A percentile compares a stretch with the other conserved stretches of the same genome.
These are phyloP conservation scores for Coptodon bakossiorum DNA, from an alignment of 2,113 vertebrate species.

Conservation along the genomic window DNA sequence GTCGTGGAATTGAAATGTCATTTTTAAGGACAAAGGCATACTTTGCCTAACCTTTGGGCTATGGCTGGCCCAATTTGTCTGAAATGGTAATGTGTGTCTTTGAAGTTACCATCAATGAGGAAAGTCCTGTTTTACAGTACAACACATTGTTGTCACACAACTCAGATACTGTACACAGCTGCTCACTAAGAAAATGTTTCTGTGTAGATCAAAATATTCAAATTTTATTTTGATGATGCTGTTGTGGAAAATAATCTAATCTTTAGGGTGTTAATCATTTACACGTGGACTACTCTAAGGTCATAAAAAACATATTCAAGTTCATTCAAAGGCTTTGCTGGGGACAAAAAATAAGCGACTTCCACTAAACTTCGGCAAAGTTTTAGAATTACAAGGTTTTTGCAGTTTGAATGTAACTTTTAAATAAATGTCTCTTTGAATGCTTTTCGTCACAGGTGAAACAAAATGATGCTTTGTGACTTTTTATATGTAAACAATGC, in stretches of 20 bases:
- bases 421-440: neutral
- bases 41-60: constrained; percentile 23
- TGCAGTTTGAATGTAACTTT: neutral
- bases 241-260: constrained; percentile 7
- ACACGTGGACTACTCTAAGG: neutral
- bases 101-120: neutral
- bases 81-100: constrained; percentile 21
- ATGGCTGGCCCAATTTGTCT: constrained; percentile 11
- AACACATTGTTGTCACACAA: neutral
- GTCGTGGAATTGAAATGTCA: neutral
- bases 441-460: neutral
- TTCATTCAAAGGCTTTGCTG: neutral
- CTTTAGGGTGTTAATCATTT: neutral
- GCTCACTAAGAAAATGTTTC: neutral
- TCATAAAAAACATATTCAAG: neutral
- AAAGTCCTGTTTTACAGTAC: neutral
- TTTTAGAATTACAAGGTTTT: neutral
- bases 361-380: neutral
- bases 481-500: neutral
- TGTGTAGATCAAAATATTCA: neutral
- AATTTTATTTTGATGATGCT: constrained; percentile 3
- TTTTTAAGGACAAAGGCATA: neutral
- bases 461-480: neutral
- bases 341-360: neutral
- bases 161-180: neutral